Evolutionary conservation across 2,888 invertebrate genomes (phyloP), one percentile per base, ranked within the genome.

Genomic region (Dynastes hyllus): DNA sequence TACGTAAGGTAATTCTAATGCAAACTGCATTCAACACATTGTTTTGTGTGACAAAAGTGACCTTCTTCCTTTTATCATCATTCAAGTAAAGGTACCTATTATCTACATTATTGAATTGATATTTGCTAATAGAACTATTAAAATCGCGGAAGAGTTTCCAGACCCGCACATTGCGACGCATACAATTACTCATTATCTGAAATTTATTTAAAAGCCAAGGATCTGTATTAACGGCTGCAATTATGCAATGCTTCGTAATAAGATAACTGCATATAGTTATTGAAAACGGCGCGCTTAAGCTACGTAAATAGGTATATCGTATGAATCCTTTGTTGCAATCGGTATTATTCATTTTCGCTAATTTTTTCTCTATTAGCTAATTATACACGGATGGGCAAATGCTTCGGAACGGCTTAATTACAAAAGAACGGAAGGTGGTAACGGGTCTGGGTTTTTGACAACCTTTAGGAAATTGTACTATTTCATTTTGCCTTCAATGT

Each of bases 31-130:
- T 11, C 45, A 45, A 61, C 61, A 61, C 22, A 40, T 75, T 73
- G 45, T 73, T 73, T 73, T 73, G 58, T 73, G 37, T 16, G 40
- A 16, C 40, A 61, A 22, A 29, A 3, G 37, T 61, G 73, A 75
- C 73, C 73, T 75, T 75, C 61, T 9, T 51, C 51, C 61, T 61
- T 75, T 63, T 75, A 75, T 75, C 61, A 75, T 75, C 61, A 63
- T 63, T 75, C 40, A 22, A n/a, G 13, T 45, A 61, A 27, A 61
- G 40, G 55, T 40, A 58, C 55, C 32, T 11, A 75, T 63, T 75
- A 75, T 61, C 61, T 58, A 61, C 61, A 45, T 75, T 75, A 61
- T 61, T 75, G 61, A 27, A 58, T 40, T 75, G 73, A 45, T 75
- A 75, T 61, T 75, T 45, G 22, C 45, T 45, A 11, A 13, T 45